Evolutionary conservation across 2,113 vertebrate species (phyloP).

Genomic region (Scomber scombrus): DNA sequence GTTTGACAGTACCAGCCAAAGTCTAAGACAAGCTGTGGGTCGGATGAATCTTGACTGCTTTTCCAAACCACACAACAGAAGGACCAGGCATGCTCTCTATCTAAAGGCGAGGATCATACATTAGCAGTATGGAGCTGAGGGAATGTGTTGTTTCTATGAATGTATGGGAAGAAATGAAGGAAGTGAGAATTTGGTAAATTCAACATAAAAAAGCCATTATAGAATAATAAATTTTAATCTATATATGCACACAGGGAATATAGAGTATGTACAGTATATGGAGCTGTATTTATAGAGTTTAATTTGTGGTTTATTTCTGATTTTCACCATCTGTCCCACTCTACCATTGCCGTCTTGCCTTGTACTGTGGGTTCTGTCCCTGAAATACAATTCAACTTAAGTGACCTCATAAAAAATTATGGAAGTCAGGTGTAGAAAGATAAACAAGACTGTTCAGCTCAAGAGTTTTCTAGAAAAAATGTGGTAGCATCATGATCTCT

Average conservation of each 20-base stretch:
- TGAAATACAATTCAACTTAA: constrained; percentile 41
- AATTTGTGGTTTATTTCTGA: neutral
- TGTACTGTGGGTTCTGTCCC: constrained; percentile 42
- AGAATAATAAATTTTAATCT: neutral
- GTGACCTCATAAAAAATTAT: constrained; percentile 51
- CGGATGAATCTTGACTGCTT: constrained; percentile 43
- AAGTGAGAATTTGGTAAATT: constrained; percentile 12
- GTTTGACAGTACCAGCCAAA: constrained; percentile 31
- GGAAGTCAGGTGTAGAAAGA: constrained; percentile 24
- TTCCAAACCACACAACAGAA: constrained; percentile 39
- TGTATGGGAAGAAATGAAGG: constrained; percentile 37
- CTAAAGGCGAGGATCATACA: constrained; percentile 14
- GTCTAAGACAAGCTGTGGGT: constrained; percentile 47
- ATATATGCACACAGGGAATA: constrained; percentile 36
- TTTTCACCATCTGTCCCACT: neutral
- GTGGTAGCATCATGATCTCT: constrained; percentile 12
- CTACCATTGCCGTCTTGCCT: constrained; percentile 57
- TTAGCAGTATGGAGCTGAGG: constrained; percentile 20
- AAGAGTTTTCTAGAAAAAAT: constrained; percentile 23
- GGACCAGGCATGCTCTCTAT: constrained; percentile 32
- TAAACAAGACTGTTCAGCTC: constrained; percentile 26
- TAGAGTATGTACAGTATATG: constrained; percentile 36
- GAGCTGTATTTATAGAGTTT: constrained; percentile 36
- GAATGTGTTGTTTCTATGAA: constrained; percentile 49
- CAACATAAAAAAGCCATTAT: constrained; percentile 48